Percentiles rank a stretch among this genome's conserved stretches.
Conservation (phyloP, 2,888 invertebrate species). For the Drosophila algonquin region DNA sequence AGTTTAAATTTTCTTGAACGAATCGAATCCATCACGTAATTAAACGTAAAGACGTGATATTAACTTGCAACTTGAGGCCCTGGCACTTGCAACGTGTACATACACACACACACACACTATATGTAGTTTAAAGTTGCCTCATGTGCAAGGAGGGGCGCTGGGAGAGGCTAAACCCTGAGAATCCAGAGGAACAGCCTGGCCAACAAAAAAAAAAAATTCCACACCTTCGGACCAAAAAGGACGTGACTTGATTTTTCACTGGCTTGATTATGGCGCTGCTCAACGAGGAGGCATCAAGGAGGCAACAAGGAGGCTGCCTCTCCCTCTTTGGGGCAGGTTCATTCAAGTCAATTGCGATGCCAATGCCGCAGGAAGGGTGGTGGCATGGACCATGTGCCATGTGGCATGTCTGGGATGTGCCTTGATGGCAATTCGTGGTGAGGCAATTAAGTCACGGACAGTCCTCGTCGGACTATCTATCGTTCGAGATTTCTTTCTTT, state of each 20-base stretch:
- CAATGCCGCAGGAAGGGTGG: constrained; percentile 4
- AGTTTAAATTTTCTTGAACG: constrained; percentile 40
- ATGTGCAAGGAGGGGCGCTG: constrained; percentile 28
- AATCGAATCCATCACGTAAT: constrained; percentile 72
- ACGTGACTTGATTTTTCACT: constrained; percentile 73
- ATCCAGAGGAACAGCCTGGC: constrained; percentile 30
- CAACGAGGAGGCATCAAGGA: constrained; percentile 25
- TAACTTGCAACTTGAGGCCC: constrained; percentile 56
- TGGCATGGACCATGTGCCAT: constrained; percentile 8
- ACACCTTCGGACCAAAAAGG: constrained; percentile 57
- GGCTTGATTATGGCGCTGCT: constrained; percentile 64
- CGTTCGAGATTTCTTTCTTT: constrained; percentile 55
- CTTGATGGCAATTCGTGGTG: constrained; percentile 16
- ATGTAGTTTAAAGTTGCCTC: constrained; percentile 49
- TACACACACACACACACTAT: constrained; percentile 23
- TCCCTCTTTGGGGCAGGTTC: constrained; percentile 24
- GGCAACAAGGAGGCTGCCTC: constrained; percentile 1
- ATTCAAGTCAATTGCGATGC: constrained; percentile 21
- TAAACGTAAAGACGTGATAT: constrained; percentile 69
- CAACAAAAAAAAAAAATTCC: constrained; percentile 50
- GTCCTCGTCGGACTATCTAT: constrained; percentile 5
- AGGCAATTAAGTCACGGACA: constrained; percentile 66
- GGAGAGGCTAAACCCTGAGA: constrained; percentile 24
- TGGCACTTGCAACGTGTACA: constrained; percentile 4
- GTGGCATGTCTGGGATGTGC: not conserved